These are phyloP conservation scores for Drosophila meridionalis DNA, from an alignment of 2,888 invertebrate species.

Conservation along the genomic window DNA sequence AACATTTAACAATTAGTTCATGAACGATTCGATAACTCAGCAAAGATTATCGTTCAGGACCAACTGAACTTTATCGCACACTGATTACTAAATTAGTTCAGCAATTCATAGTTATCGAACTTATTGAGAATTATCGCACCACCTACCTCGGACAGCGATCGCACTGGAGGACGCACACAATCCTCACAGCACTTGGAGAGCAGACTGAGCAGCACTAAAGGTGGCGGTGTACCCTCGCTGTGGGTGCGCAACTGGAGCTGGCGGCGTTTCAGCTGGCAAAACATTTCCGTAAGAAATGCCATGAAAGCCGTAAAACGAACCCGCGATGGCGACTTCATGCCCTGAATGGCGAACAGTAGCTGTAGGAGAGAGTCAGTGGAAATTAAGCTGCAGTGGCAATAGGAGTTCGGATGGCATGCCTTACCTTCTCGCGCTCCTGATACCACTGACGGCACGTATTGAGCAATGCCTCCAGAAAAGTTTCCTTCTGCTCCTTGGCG, in stretches of 20 bases:
- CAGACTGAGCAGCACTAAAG: conserved; percentile 91
- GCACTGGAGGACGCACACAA: conserved; percentile 92
- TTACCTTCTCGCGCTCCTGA: conserved; percentile 91
- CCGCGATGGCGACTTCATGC: conserved; percentile 87
- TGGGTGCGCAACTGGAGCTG: conserved; percentile 87
- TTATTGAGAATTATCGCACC: not conserved
- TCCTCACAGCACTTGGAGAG: conserved; percentile 96
- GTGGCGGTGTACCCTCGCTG: conserved; percentile 88
- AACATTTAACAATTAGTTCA: not conserved
- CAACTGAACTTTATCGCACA: not conserved
- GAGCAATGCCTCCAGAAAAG: conserved; percentile 94
- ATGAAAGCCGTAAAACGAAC: conserved; percentile 93
- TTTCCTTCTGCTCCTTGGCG: conserved; percentile 94
- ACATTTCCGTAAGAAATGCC: conserved; percentile 95
- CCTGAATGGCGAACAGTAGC: conserved; percentile 84
- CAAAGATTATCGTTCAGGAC: not conserved
- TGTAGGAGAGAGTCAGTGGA: conserved; percentile 25
- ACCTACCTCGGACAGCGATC: conserved; percentile 91
- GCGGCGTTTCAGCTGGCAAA: conserved; percentile 92
- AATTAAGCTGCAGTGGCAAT: not conserved
- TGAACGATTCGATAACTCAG: not conserved
- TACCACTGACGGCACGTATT: conserved; percentile 96
- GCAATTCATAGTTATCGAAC: not conserved
- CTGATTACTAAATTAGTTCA: not conserved
- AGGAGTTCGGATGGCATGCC: not conserved